Evolutionary conservation across 2,113 vertebrate genomes (phyloP), one percentile per base, ranked within the genome.

Genomic region (Trematocara macrostoma): DNA sequence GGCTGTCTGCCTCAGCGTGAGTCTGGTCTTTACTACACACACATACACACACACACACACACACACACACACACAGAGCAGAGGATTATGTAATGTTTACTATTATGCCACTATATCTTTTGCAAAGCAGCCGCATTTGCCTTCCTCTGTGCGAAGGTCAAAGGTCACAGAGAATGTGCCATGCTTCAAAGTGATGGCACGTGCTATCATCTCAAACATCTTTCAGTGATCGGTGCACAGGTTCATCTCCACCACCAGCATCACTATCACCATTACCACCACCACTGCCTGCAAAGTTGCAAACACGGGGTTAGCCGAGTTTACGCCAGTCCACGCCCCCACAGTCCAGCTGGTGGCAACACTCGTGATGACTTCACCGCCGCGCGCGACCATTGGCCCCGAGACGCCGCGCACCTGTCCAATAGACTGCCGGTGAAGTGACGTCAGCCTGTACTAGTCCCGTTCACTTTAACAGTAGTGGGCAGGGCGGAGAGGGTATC

Each of bases 261-360:
- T 40, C 82, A 31, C 38, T 80, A n/a, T 64, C 79, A 56, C 80
- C 80, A 52, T 38, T 76, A 23, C 55, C 64, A 67, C 31, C 82
- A 23, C 71, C 79, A 52, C 83, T 82, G 89, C 88, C 86, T 91
- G 93, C 83, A 71, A 76, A 92, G 88, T 92, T 89, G 91, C 90
- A 93, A 94, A 95, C 94, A 87, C 29, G 88, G 94, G 96, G 95
- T 96, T 95, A 96, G 92, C 78, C 47, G 94, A 96, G 96, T 96
- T 96, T 94, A 96, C 95, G 92, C 90, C 82, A 95, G 83, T 42
- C 94, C 97, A 95, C 96, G 95, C 97, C 97, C 93, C 93, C 93
- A 87, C 7, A 34, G 90, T 94, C 94, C 96, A 97, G 96, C 96
- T 97, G 97, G 96, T 97, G 97, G 97, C 97, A 97, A 97, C 97